Percentiles rank a stretch among this genome's conserved stretches.
phyloP scores from a whole-genome alignment of 2,113 vertebrate species.

The Gavia stellata region DNA sequence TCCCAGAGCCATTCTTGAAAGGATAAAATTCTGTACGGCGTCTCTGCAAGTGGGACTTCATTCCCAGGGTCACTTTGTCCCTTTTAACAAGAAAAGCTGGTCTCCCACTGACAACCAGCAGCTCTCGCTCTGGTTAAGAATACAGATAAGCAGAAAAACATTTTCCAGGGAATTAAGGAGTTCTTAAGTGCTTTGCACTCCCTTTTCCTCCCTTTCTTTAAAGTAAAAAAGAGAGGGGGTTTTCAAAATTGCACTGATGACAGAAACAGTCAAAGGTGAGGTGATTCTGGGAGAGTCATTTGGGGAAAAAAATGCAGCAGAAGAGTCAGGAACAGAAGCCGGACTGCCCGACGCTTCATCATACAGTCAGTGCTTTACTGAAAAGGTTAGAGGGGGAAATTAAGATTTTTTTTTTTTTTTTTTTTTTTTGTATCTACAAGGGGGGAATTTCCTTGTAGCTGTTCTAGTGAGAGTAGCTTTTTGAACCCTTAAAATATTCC shows the following conservation, averaged over 20 bases:
- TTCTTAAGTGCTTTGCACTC: background rate
- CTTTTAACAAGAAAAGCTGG: background rate
- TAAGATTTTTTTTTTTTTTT: background rate
- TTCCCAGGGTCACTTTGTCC: background rate
- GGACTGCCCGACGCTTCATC: background rate
- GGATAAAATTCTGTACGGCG: background rate
- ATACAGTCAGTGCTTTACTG: background rate
- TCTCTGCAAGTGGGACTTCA: background rate
- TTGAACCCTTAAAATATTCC: background rate
- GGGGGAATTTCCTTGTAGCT: background rate
- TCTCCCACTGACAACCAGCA: background rate
- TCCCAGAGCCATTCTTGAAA: background rate
- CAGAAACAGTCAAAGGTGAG: background rate
- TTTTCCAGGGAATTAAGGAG: background rate
- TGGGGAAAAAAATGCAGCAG: too few species aligned
- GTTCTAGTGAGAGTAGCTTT: background rate
- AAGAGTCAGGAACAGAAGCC: background rate
- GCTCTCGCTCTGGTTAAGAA: background rate
- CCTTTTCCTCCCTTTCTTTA: background rate
- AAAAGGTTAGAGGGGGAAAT: background rate
- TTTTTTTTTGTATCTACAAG: background rate
- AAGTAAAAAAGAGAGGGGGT: rapidly evolving
- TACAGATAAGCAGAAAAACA: background rate
- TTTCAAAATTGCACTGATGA: background rate
- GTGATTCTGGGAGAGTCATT: background rate